phyloP scores from a whole-genome alignment of 1,140 invertebrate species.

The Glossosoma conforme region DNA sequence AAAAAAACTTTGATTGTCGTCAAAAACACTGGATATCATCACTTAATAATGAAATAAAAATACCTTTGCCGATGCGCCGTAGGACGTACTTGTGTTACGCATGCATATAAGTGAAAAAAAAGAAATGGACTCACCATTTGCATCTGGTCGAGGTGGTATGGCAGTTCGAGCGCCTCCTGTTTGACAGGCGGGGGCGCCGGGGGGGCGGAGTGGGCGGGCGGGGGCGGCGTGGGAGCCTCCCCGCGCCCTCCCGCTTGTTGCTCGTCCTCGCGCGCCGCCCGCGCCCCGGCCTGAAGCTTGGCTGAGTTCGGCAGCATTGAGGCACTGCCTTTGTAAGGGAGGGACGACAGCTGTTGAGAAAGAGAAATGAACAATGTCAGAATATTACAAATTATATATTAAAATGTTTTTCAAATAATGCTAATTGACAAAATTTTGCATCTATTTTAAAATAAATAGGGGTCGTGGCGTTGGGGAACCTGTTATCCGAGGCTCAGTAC shows the following conservation, averaged over 20 bases:
- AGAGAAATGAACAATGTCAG: not conserved
- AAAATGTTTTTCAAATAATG: too few relatives aligned
- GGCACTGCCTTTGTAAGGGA: slow-evolving; percentile 27
- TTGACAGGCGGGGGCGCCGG: slow-evolving; percentile 10
- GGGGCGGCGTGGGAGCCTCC: slow-evolving; percentile 4
- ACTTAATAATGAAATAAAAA: too few relatives aligned
- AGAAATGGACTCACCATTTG: slow-evolving; percentile 22
- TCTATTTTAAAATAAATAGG: too few relatives aligned
- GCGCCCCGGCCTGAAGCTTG: slow-evolving; percentile 13
- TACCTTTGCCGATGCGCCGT: too few relatives aligned
- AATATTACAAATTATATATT: too few relatives aligned
- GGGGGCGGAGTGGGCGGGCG: slow-evolving; percentile 20
- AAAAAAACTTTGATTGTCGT: too few relatives aligned
- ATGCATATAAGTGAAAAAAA: not conserved
- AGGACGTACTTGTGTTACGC: too few relatives aligned
- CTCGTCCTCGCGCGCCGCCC: slow-evolving; percentile 8
- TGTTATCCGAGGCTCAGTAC: too few relatives aligned
- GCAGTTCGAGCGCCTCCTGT: slow-evolving; percentile 14
- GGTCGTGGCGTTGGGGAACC: too few relatives aligned
- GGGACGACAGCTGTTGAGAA: slow-evolving; percentile 22
- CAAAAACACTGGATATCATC: too few relatives aligned
- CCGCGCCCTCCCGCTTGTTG: slow-evolving; percentile 2
- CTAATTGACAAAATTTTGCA: too few relatives aligned
- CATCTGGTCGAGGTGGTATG: slow-evolving; percentile 25
- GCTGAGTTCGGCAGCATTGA: slow-evolving; percentile 9